Conservation (phyloP, 2,797 vertebrate genomes). For the Heteromormyrus szaboi region DNA sequence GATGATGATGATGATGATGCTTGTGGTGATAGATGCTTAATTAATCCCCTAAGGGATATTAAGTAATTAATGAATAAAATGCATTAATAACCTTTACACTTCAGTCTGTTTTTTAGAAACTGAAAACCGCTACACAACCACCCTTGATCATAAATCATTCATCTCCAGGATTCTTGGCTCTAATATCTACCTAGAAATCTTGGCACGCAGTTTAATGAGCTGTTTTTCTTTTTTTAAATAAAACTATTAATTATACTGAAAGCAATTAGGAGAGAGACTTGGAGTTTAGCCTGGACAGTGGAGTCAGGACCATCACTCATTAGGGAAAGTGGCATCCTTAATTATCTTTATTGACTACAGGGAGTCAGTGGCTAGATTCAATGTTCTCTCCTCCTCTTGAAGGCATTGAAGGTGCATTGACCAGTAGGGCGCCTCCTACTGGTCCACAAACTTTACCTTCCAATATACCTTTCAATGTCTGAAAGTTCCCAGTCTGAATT, state of each 20-base stretch:
- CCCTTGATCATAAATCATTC: neutral
- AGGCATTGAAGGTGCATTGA: neutral
- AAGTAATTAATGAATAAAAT: neutral
- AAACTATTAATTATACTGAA: conserved; percentile 7
- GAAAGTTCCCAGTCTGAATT: neutral
- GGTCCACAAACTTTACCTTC: neutral
- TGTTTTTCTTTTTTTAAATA: neutral
- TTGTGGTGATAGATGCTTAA: neutral
- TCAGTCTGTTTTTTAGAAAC: neutral
- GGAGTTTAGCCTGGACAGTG: neutral
- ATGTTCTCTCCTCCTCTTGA: neutral
- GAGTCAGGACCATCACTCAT: neutral
- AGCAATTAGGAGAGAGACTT: neutral
- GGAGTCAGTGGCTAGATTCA: neutral
- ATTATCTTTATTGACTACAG: neutral
- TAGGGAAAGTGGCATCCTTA: neutral
- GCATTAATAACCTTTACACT: neutral
- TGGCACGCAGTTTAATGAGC: neutral
- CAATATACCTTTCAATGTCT: neutral
- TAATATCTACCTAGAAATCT: neutral
- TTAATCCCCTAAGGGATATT: neutral
- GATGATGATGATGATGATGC: neutral
- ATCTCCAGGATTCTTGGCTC: neutral
- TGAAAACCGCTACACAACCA: neutral
- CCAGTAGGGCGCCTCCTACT: neutral